These are phyloP conservation scores for Chalcosyrphus nemorum DNA, from an alignment of 2,888 invertebrate genomes.

Conservation along the genomic window DNA sequence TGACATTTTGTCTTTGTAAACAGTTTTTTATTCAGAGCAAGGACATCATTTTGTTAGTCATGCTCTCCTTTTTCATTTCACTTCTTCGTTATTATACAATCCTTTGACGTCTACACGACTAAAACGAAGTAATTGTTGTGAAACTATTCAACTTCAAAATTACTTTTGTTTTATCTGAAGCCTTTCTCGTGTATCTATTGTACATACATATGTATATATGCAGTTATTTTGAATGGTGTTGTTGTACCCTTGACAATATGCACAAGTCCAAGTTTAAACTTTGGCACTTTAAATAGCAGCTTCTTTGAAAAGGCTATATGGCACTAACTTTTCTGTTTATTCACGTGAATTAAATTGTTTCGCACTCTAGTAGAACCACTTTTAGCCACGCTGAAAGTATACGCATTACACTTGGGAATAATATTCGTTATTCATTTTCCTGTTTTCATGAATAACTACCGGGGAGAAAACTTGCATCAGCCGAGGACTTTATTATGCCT, in stretches of 20 bases:
- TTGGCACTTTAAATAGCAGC: conserved; percentile 34
- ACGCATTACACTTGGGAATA: conserved; percentile 30
- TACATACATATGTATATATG: not conserved
- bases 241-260: not conserved
- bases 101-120: conserved; percentile 18
- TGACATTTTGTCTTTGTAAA: too few species aligned
- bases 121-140: conserved; percentile 27
- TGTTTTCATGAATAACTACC: conserved; percentile 49
- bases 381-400: not conserved
- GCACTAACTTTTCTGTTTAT: conserved; percentile 26
- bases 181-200: too few species aligned
- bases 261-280: conserved; percentile 22
- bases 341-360: conserved; percentile 42
- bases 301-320: conserved; percentile 26
- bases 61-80: not conserved
- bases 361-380: not conserved
- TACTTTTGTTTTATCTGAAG: conserved; percentile 30
- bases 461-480: conserved; percentile 43
- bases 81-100: conserved; percentile 11
- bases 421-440: conserved; percentile 50
- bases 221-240: not conserved
- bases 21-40: not conserved
- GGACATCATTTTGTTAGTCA: not conserved
- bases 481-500: conserved; percentile 56
- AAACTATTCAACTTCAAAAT: conserved; percentile 46